Base-by-base conservation (phyloP, 2,113 vertebrate species). In the Bambusicola thoracicus region DNA sequence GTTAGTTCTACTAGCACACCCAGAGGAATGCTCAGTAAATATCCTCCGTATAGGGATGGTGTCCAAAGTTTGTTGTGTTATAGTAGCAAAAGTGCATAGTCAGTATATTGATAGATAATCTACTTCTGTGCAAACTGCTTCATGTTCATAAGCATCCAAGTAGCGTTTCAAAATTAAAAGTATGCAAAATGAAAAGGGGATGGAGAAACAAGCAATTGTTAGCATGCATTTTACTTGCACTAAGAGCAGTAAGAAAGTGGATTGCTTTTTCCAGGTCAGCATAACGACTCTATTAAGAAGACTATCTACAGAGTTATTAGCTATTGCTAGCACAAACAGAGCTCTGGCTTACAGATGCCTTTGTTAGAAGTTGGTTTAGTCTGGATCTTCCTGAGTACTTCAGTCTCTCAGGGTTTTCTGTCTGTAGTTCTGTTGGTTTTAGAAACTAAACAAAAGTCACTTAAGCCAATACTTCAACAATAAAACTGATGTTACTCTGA, bases 281-380 rank as follows among this genome's bases (percentile, higher is more conserved):
- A 78, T 79, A 40, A 15, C 87, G 58, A 73, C 84, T 58, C 8
- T 56, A 61, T 41, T 10, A 48, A 85, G 2, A 66, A 62, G 40
- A 43, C 62, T 72, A 73, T 83, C 53, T 79, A 36, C 40, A 44
- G 78, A 82, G 32, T 68, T 87, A 44, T 55, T 65, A 83, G 72
- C 36, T 88, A 49, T 74, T 86, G 43, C 76, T 92, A 6, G 83
- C 85, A n/a, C 65, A 93, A 92, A 68, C 70, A 92, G 59, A 91
- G 25, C 13, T 58, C n/a, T 34, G 41, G 53, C 62, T 85, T 87
- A 29, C 46, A 89, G 81, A 44, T 53, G 85, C 79, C 46, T 95
- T 66, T 80, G 14, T 79, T 66, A 40, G 73, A 90, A 66, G 81
- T 85, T 75, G 73, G 55, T 94, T 95, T 77, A 69, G 87, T 76